Base-by-base conservation (phyloP, 2,888 invertebrate genomes). In the Athalia rosae region DNA sequence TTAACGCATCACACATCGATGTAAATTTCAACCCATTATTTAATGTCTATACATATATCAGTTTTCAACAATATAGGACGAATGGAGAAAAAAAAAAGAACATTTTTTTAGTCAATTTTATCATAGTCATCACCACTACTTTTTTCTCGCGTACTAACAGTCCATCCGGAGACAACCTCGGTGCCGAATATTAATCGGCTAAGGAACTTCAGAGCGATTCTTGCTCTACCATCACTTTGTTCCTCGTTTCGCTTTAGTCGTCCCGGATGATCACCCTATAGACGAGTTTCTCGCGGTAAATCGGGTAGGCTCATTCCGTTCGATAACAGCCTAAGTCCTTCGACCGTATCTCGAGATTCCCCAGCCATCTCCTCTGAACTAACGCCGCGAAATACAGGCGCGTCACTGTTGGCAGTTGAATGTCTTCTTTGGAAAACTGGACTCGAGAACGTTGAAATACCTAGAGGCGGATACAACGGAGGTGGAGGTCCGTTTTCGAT, bases 371-470 rank as follows among this genome's bases (percentile, higher is more conserved):
- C 90, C 89, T 91, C 92, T 81, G 91, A 87, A 85, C 91, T 91
- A 81, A 91, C 90, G 71, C 92, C 91, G 87, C 91, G 91, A 89
- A 91, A 91, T 82, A 91, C 84, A 78, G 91, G 91, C 90, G 90
- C 89, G 87, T 90, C 77, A 0, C 80, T 81, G 4, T 87, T 85
- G n/a, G n/a, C 41, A 41, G 41, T n/a, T 45, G 71, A 58, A 4
- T 58, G n/a, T 58, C 58, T 58, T 15, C 71, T 56, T 13, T 58
- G 5, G 50, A 56, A 58, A 41, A 71, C 41, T 11, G 71, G 71
- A 58, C 56, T 71, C 15, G 62, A 53, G 28, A 76, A 76, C 28
- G 74, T 11, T 4, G 74, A 61, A 7, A 61, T 76, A 63, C 53
- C 74, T 62, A 63, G 59, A n/a, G 78, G 78, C 66, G 67, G 63